Percentiles rank a stretch among this genome's conserved stretches.
These are phyloP conservation scores for Pempheris klunzingeri DNA, from an alignment of 2,797 vertebrate genomes.

Conservation along the genomic window DNA sequence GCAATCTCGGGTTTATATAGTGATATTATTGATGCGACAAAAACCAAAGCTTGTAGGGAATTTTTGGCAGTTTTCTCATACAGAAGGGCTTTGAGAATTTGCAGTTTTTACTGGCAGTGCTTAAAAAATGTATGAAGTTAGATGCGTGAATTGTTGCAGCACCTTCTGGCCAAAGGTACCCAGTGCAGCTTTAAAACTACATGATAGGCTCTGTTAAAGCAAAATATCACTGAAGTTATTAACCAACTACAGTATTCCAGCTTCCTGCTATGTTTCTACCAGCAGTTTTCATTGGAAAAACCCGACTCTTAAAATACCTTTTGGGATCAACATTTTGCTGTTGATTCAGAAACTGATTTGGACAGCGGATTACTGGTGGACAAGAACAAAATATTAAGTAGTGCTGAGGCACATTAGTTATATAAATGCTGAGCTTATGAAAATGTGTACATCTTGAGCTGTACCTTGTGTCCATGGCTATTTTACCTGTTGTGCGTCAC, in stretches of 20 bases:
- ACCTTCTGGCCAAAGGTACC: constrained; percentile 17
- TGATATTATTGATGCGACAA: constrained; percentile 9
- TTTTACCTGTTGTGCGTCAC: constrained; percentile 19
- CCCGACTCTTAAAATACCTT: not conserved
- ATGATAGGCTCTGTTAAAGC: constrained; percentile 6
- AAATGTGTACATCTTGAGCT: not conserved
- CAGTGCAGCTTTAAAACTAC: not conserved
- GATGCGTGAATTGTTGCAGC: constrained; percentile 36
- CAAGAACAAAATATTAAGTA: constrained; percentile 4
- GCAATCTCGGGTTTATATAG: constrained; percentile 2
- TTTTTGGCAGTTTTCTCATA: constrained; percentile 27
- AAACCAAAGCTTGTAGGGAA: constrained; percentile 5
- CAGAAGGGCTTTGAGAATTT: constrained; percentile 31
- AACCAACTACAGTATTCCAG: not conserved
- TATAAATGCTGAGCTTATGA: constrained; percentile 9
- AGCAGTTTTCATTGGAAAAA: constrained; percentile 42
- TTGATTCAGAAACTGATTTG: not conserved
- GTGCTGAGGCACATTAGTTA: constrained; percentile 8
- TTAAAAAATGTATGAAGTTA: constrained; percentile 32
- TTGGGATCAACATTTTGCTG: not conserved
- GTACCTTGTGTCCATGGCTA: not conserved
- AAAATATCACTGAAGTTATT: constrained; percentile 35
- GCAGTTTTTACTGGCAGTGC: constrained; percentile 6
- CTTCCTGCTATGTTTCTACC: constrained; percentile 1
- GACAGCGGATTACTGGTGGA: not conserved